Evolutionary conservation across 2,113 vertebrate species (phyloP).

Genomic region (Mesembrinibis cayennensis): DNA sequence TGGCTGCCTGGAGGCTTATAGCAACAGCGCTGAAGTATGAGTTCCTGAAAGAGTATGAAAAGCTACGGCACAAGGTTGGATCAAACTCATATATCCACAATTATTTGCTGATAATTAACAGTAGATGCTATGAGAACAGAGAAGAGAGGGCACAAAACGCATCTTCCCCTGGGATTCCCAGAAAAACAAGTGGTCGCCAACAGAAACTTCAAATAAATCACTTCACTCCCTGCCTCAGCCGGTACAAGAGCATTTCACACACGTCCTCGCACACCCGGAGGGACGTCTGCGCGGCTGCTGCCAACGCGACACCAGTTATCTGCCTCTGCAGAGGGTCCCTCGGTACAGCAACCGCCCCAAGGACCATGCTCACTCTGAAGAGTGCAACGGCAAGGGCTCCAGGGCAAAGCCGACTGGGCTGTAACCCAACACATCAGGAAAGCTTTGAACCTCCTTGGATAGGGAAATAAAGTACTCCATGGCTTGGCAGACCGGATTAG

Average conservation of each 20-base stretch:
- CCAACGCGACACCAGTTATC: neutral
- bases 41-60: neutral
- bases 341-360: neutral
- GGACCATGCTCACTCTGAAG: accelerated
- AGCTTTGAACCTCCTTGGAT: slow-evolving; percentile 29
- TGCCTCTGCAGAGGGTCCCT: slow-evolving; percentile 2
- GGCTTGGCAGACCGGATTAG: slow-evolving; percentile 8
- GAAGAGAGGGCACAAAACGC: neutral
- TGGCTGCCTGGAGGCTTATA: neutral
- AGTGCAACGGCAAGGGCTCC: neutral
- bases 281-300: neutral
- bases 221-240: neutral
- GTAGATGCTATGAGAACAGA: neutral
- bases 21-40: neutral
- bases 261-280: neutral
- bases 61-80: neutral
- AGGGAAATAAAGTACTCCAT: neutral
- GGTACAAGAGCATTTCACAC: neutral
- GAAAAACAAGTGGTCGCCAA: neutral
- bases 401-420: neutral
- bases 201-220: neutral
- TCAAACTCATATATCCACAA: neutral
- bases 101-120: neutral
- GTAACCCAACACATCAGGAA: neutral
- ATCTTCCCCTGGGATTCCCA: neutral